Evolutionary conservation across 2,888 invertebrate genomes (phyloP), one percentile per base, ranked within the genome.

Genomic region (Apamea sordens): DNA sequence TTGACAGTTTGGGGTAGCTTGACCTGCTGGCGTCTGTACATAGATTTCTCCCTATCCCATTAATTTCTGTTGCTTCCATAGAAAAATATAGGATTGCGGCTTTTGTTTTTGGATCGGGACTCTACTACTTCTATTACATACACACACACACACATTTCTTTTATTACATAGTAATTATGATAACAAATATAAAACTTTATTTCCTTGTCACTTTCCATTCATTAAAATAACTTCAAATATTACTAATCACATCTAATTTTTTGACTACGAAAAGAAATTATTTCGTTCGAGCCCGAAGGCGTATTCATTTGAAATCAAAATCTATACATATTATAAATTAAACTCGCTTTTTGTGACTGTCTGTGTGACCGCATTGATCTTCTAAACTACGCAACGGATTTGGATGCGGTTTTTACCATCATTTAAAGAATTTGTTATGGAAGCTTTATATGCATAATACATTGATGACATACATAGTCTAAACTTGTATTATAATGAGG

Each of bases 201-300:
- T 68, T 68, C 28, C 7, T 44, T 15, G 41, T 69, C 69, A 78
- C 63, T 74, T 83, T 83, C 68, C 63, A 84, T 74, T 80, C 67
- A 63, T 86, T 86, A 76, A 76, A 56, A 65, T 18, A 72, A 64
- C 47, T 73, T 64, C 8, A 44, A 86, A 70, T 61, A 56, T 18
- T 83, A 73, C 73, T 86, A 65, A 86, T 86, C 84, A 80, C 59
- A 59, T 68, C n/a, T 64, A 73, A 85, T 85, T 61, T 76, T 59
- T 76, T 79, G 68, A 64, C n/a, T 21, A 73, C 24, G 28, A 70
- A 85, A 75, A 13, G 21, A 63, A 64, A 65, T 79, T 76, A 13
- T 64, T 41, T 41, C 13, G n/a, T 56, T 44, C 0, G 6, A 36
- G 72, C 85, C 81, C 59, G 53, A 68, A 77, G 85, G 85, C 85